phyloP scores from a whole-genome alignment of 2,888 invertebrate genomes.

The Linyphia triangularis region DNA sequence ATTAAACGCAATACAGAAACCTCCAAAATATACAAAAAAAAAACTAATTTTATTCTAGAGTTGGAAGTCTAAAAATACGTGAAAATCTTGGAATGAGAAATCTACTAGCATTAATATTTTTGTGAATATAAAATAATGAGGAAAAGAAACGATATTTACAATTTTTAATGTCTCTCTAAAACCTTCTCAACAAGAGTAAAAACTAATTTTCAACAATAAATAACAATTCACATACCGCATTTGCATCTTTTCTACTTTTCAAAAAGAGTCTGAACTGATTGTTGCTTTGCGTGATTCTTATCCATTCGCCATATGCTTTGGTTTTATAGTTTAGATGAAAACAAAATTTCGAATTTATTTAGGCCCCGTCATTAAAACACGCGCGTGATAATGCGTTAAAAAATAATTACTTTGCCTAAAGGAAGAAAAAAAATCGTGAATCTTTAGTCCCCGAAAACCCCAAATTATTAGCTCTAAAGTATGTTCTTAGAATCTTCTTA shows the following conservation, averaged over 20 bases:
- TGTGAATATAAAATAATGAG: too few relatives aligned
- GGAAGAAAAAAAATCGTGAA: constrained; percentile 5
- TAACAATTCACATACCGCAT: background rate
- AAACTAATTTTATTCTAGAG: too few relatives aligned
- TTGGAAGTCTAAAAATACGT: too few relatives aligned
- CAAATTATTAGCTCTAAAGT: constrained; percentile 52
- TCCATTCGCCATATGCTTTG: constrained; percentile 15
- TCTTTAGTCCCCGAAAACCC: constrained; percentile 33
- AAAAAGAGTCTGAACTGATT: background rate
- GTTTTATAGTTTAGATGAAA: background rate
- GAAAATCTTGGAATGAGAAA: too few relatives aligned
- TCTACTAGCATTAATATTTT: too few relatives aligned
- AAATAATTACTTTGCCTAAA: constrained; percentile 28
- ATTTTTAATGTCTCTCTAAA: too few relatives aligned
- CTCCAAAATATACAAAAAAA: too few relatives aligned
- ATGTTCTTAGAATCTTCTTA: constrained; percentile 41
- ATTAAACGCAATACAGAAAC: too few relatives aligned
- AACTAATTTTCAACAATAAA: background rate
- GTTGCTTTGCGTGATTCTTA: constrained; percentile 22
- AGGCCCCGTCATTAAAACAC: constrained; percentile 31
- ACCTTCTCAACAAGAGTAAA: too few relatives aligned
- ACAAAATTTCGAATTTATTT: constrained; percentile 26
- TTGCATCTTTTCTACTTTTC: background rate
- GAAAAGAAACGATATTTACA: background rate
- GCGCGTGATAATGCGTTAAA: constrained; percentile 44